Evolutionary conservation across 92 coral and sea anemone species (phyloP), one percentile per base, ranked within the genome.

Genomic region (Epizoanthus rinbou): DNA sequence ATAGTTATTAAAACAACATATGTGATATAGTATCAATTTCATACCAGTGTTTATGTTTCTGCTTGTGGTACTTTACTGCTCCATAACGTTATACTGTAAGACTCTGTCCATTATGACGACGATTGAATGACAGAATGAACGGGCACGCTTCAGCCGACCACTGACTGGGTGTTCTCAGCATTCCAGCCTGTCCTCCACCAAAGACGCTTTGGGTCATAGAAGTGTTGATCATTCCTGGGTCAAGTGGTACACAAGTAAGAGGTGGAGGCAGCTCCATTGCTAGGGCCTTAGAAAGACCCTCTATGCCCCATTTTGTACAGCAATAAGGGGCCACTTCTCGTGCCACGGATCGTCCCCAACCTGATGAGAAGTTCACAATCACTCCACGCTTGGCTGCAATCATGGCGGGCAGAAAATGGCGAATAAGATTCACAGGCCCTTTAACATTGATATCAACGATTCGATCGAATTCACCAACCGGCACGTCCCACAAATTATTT

Each of bases 231-330:
- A 90, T 56, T 41, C 96, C 96, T 10, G 96, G 96, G 68, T 92
- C 90, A 6, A 92, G 74, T 8, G 96, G 96, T 0, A 90, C 90
- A 87, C 96, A 92, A 50, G 88, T 70, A 68, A 92, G 72, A 24
- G 92, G 91, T 19, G 88, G 84, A 60, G 96, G 96, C n/a, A 92
- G 91, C 83, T 92, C 96, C 78, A 89, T 24, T 82, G 96, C 96
- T 53, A 92, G 63, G 24, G 96, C 96, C 73, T 92, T 92, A 45
- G 96, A 92, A 16, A 92, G 91, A 57, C 93, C 96, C 85, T 92
- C 93, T 22, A 92, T 69, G 79, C 89, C 96, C 91, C 91, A 92
- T 82, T 92, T 92, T 8, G 91, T 31, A 13, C 93, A 89, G 70
- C 96, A 92, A 80, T 92, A 92, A 18, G 96, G 96, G 41, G 96